Conservation (phyloP, 2,797 vertebrate genomes). For the Bryconaethiops microstoma region DNA sequence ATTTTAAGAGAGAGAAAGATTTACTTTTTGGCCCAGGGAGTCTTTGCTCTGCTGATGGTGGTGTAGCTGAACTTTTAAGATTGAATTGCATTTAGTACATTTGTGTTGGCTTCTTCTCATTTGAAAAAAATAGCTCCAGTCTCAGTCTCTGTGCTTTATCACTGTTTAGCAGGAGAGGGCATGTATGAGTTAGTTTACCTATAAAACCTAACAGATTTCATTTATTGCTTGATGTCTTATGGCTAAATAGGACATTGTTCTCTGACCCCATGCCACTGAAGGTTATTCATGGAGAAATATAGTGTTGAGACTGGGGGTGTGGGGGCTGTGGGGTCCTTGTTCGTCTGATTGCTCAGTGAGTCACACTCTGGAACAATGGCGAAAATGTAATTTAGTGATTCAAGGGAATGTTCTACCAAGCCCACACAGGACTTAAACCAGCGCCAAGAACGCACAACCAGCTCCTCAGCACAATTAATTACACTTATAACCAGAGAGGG, state of each 20-base stretch:
- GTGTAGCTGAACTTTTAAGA: conserved; percentile 46
- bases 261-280: not conserved
- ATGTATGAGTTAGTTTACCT: conserved; percentile 22
- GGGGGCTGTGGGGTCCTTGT: conserved; percentile 67
- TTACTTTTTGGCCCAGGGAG: conserved; percentile 39
- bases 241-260: not conserved
- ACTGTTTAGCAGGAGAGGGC: conserved; percentile 35
- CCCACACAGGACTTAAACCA: conserved; percentile 63
- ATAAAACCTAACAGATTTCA: conserved; percentile 4
- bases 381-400: conserved; percentile 61
- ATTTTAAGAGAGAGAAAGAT: conserved; percentile 35
- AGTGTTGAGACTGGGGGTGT: conserved; percentile 25
- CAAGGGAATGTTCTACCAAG: conserved; percentile 61
- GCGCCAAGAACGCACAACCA: conserved; percentile 65
- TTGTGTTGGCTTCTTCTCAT: conserved; percentile 51
- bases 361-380: conserved; percentile 61
- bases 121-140: conserved; percentile 22
- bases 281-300: conserved; percentile 36
- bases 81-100: conserved; percentile 49
- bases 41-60: conserved; percentile 34
- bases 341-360: conserved; percentile 65
- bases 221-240: conserved; percentile 24
- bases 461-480: conserved; percentile 65
- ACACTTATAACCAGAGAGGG: conserved; percentile 56
- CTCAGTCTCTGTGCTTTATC: conserved; percentile 53